These are phyloP conservation scores for Lamprotornis superbus DNA, from an alignment of 2,113 vertebrate genomes.

Conservation along the genomic window DNA sequence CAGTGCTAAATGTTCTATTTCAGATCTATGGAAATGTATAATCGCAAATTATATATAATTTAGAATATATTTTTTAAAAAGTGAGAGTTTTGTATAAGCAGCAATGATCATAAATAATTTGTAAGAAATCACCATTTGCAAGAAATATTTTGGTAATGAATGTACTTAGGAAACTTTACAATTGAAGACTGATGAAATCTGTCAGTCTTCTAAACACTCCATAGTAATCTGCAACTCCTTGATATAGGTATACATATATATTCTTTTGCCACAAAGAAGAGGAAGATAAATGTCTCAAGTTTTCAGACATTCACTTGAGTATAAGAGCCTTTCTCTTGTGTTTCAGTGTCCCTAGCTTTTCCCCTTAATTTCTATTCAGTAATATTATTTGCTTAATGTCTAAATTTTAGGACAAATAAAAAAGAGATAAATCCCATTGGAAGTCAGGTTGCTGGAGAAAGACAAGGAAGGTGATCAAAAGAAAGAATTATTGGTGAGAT, in stretches of 20 bases:
- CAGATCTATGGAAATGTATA: not conserved
- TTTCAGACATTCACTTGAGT: not conserved
- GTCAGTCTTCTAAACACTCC: not conserved
- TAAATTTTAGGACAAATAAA: not conserved
- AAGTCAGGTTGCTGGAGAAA: not conserved
- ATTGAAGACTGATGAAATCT: not conserved
- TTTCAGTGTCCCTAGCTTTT: not conserved
- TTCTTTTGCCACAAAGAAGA: not conserved
- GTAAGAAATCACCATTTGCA: not conserved
- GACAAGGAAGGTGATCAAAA: not conserved
- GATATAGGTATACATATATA: not conserved
- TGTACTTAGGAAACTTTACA: not conserved
- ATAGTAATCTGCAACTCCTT: not conserved
- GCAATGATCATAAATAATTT: not conserved
- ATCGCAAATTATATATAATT: not conserved
- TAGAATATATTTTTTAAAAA: not conserved
- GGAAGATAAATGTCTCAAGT: not conserved
- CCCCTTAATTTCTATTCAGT: not conserved
- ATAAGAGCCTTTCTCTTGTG: not conserved
- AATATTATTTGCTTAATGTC: not conserved
- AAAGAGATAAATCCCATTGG: not conserved
- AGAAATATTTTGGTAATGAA: not conserved
- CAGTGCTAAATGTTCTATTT: not conserved
- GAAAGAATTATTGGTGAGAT: not conserved
- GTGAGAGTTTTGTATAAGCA: not conserved